phyloP scores from a whole-genome alignment of 2,888 invertebrate species.

The Clanis bilineata region DNA sequence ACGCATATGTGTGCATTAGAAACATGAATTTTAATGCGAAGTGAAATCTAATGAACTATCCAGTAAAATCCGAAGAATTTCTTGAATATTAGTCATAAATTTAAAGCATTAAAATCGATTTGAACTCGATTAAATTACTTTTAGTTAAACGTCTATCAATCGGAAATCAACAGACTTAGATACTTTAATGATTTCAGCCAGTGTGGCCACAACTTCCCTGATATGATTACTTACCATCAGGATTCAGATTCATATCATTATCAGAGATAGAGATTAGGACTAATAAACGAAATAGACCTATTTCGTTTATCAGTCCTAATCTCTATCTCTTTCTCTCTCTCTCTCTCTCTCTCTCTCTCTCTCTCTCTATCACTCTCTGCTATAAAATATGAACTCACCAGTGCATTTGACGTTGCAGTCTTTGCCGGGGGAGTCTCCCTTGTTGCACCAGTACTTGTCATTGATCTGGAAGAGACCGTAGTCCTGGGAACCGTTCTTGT shows the following conservation, averaged over 20 bases:
- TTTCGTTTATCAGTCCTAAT: too few relatives aligned
- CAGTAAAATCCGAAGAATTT: not conserved
- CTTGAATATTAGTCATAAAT: not conserved
- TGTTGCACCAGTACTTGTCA: slow-evolving; percentile 71
- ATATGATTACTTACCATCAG: too few relatives aligned
- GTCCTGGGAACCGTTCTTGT: slow-evolving; percentile 77
- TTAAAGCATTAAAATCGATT: not conserved
- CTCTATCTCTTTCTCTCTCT: too few relatives aligned
- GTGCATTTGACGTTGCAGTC: slow-evolving; percentile 65
- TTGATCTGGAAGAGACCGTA: slow-evolving; percentile 80
- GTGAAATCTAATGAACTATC: not conserved
- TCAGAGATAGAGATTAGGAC: too few relatives aligned
- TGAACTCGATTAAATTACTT: not conserved
- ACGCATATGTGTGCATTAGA: not conserved
- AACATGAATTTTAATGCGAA: not conserved
- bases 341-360: too few relatives aligned
- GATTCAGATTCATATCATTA: too few relatives aligned
- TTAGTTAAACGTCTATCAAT: too few relatives aligned
- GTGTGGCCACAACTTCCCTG: too few relatives aligned
- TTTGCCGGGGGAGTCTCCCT: slow-evolving; percentile 52
- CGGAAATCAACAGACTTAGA: too few relatives aligned
- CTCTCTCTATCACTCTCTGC: too few relatives aligned
- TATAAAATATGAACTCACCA: slow-evolving; percentile 32
- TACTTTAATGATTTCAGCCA: too few relatives aligned
- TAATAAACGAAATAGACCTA: too few relatives aligned